Base-by-base conservation (phyloP, 2,113 vertebrate species). In the Alosa alosa region DNA sequence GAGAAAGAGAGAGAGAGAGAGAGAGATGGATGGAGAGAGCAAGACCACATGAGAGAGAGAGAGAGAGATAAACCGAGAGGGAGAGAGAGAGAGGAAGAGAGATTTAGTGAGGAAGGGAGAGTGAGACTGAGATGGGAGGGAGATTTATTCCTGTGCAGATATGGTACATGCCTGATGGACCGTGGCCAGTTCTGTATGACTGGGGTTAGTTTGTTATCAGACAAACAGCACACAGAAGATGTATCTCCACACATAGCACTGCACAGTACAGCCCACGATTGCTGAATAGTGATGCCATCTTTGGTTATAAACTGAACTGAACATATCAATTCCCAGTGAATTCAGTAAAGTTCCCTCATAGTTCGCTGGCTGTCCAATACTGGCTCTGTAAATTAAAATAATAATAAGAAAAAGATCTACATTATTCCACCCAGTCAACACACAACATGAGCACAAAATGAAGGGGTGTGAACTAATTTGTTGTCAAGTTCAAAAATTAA, bases 1-100 rank as follows among this genome's bases (percentile, higher is more conserved):
- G 83, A 82, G n/a, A n/a, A n/a, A n/a, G n/a, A n/a, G n/a, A n/a
- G 57, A 88, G 83, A 81, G 82, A 75, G 81, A 86, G 88, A 45
- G 82, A 84, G 81, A 82, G 78, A 89, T 89, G 84, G 50, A 88
- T 82, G 0, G 64, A 87, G 85, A 86, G 25, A 72, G 25, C 8
- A 36, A 72, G n/a, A 72, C 55, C 55, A 60, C 55, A 60, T 60
- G 64, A 11, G 25, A 72, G 64, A 72, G 25, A n/a, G 20, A 25
- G 20, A 31, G 64, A 72, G 25, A 72, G 83, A 88, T 85, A 82
- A 81, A 85, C 81, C 17, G 41, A 25, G 86, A 22, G 50, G 83
- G 78, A 84, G 13, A 81, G 17, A 55, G 81, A 52, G 78, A 85
- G 83, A 41, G 82, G 47, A 49, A 85, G 46, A 83, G 88, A 83